Percentiles rank a stretch among this genome's conserved stretches.
These are phyloP conservation scores for Strix aluco DNA, from an alignment of 2,113 vertebrate species.

Conservation along the genomic window DNA sequence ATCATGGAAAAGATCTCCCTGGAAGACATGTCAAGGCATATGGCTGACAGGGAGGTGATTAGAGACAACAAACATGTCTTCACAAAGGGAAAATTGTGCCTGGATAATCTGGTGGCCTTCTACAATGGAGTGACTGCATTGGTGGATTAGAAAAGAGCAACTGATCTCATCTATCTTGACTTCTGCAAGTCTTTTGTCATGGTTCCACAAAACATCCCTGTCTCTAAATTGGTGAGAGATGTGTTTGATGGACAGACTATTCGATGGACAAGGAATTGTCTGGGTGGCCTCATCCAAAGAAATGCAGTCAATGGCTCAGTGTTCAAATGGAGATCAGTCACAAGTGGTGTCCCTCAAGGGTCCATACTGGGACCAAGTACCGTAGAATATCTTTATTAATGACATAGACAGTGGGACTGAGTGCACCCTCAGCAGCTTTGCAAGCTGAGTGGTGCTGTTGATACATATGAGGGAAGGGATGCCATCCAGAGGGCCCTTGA, in stretches of 20 bases:
- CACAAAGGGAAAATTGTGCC: neutral
- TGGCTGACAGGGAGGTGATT: neutral
- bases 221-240: too few relatives aligned
- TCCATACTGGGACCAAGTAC: neutral
- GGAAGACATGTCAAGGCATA: neutral
- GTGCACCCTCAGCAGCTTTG: neutral
- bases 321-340: neutral
- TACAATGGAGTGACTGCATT: too few relatives aligned
- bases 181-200: too few relatives aligned
- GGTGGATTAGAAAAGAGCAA: too few relatives aligned
- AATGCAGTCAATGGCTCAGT: neutral
- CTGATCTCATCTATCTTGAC: too few relatives aligned
- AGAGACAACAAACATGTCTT: neutral
- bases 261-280: neutral
- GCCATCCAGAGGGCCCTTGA: neutral
- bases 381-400: neutral
- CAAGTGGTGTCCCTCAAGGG: neutral
- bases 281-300: neutral
- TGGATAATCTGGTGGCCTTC: neutral
- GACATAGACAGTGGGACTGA: rapidly evolving
- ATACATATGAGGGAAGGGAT: neutral
- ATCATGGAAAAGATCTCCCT: neutral
- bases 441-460: neutral
- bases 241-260: neutral
- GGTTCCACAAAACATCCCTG: too few relatives aligned